Evolutionary conservation across 1,140 invertebrate species (phyloP), one percentile per base, ranked within the genome.

Genomic region (Temnothorax longispinosus): DNA sequence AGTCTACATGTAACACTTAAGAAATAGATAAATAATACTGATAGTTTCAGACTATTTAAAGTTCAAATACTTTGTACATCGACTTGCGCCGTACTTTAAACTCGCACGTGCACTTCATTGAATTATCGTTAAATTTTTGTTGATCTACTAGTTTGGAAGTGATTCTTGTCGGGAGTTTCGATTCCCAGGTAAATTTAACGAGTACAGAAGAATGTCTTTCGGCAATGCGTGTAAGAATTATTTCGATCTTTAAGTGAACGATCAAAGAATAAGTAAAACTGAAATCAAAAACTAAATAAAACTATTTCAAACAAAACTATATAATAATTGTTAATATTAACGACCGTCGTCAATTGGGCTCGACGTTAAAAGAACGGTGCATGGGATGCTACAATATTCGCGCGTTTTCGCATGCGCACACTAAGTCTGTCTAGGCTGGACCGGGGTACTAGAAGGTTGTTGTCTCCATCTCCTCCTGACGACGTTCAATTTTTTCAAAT

Each of bases 401-500:
- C 85, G 44, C 27, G 60, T 75, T 67, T 41, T 27, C 21, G 65
- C 27, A 85, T 75, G 84, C n/a, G 44, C 69, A 75, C 64, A 89
- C 85, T 91, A 91, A 77, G 90, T 81, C 38, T 91, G 88, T 50
- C 90, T 89, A 78, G 82, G 88, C 81, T 91, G 90, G 62, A 89
- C 60, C 65, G 86, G 72, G 54, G 81, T 87, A 78, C 56, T 91
- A 52, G 54, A 50, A 85, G 90, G 88, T 80, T 86, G 93, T 41
- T 93, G 93, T 86, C 91, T 93, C 93, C 94, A 94, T 82, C 94
- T 93, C 87, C 94, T 93, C 71, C 95, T 92, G 18, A 94, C 94
- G 89, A 96, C 95, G 92, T 96, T 96, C 87, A 96, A 95, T 89
- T 96, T 96, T 95, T 96, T 96, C 82, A 96, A 93, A 95, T 96